Percentiles rank a stretch among this genome's conserved stretches.
Evolutionary conservation across 53 echinoderm and acorn worm genomes (phyloP).

Genomic region (Arbacia lixula): DNA sequence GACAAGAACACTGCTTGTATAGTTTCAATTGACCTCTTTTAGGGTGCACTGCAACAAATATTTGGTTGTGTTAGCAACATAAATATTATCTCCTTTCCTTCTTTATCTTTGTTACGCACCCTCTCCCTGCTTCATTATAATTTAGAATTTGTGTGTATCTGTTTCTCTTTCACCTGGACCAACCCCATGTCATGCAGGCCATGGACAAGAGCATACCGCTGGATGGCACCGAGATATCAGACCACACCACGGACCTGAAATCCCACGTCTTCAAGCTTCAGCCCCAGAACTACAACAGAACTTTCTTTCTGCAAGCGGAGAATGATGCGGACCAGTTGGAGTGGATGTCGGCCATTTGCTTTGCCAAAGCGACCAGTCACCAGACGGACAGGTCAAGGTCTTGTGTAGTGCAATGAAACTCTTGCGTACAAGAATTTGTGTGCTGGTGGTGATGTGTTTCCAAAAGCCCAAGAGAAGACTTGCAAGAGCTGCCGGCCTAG

Average conservation of each 20-base stretch:
- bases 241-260: slow-evolving; percentile 73
- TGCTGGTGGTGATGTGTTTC: too few species aligned
- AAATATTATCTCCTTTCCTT: too few species aligned
- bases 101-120: too few species aligned
- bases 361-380: slow-evolving; percentile 90
- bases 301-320: slow-evolving; percentile 77
- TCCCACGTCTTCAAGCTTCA: slow-evolving; percentile 79
- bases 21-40: too few species aligned
- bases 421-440: too few species aligned
- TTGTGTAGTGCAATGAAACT: slow-evolving; percentile 78
- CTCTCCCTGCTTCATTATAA: too few species aligned
- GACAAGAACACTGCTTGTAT: too few species aligned
- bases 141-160: too few species aligned
- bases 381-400: slow-evolving; percentile 71
- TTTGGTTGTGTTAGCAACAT: too few species aligned
- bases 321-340: slow-evolving; percentile 79
- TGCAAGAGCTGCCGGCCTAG: too few species aligned
- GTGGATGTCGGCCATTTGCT: slow-evolving; percentile 97
- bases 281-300: slow-evolving; percentile 81
- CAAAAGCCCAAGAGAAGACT: neutral
- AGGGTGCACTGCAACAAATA: too few species aligned
- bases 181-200: slow-evolving; percentile 46
- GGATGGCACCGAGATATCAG: slow-evolving; percentile 79
- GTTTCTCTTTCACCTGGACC: neutral
- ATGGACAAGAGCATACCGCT: slow-evolving; percentile 73